Evolutionary conservation across 2,888 invertebrate genomes (phyloP).

Genomic region (Sphaeridia pumilis): DNA sequence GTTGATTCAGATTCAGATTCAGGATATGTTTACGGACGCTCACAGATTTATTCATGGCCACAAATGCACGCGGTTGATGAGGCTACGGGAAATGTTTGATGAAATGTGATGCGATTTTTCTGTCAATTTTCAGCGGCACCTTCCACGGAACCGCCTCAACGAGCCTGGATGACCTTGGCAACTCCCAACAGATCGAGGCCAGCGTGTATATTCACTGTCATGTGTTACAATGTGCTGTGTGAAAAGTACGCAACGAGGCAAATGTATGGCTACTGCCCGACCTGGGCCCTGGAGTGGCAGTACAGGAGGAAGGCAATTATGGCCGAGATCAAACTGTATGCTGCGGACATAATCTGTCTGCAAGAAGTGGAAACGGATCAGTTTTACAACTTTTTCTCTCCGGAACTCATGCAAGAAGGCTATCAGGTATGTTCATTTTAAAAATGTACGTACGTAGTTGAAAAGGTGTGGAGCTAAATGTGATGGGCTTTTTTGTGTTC

Average conservation of each 20-base stretch:
- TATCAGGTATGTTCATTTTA: slow-evolving; percentile 50
- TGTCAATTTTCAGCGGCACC: slow-evolving; percentile 4
- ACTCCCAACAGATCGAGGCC: slow-evolving; percentile 78
- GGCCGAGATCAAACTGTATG: slow-evolving; percentile 89
- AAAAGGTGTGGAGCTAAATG: slow-evolving; percentile 1
- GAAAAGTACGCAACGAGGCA: slow-evolving; percentile 98
- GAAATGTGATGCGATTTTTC: too few relatives aligned
- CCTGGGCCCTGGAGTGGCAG: slow-evolving; percentile 98
- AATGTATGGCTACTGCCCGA: slow-evolving; percentile 98
- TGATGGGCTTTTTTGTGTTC: slow-evolving; percentile 39
- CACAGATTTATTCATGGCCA: too few relatives aligned
- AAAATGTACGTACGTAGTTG: neutral
- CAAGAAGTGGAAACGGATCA: slow-evolving; percentile 98
- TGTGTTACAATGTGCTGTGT: slow-evolving; percentile 99
- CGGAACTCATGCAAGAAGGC: slow-evolving; percentile 81
- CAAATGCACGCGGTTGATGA: too few relatives aligned
- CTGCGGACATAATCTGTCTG: slow-evolving; percentile 91
- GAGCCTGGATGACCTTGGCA: slow-evolving; percentile 89
- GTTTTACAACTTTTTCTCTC: slow-evolving; percentile 91
- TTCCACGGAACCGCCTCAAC: slow-evolving; percentile 67
- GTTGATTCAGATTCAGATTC: too few relatives aligned
- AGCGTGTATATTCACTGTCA: slow-evolving; percentile 90
- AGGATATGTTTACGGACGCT: too few relatives aligned
- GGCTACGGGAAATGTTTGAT: too few relatives aligned
- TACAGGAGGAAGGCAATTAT: slow-evolving; percentile 95